A percentile compares a stretch with the other conserved stretches of the same genome.
phyloP scores from a whole-genome alignment of 2,888 invertebrate species.

The Amiota minor region DNA sequence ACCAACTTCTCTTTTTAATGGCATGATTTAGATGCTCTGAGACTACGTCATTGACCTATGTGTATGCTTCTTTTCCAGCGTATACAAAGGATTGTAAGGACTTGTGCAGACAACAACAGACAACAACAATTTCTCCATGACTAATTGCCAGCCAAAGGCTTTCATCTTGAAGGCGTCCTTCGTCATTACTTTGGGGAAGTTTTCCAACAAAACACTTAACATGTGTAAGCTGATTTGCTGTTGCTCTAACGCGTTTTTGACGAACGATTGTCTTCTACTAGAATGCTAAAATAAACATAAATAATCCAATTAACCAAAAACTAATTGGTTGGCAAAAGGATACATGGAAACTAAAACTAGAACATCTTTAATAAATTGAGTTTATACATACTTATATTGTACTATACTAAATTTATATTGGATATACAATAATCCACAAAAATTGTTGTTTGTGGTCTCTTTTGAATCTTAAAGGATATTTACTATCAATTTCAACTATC shows the following conservation, averaged over 20 bases:
- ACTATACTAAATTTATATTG: not conserved
- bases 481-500: too few relatives aligned
- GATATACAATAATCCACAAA: not conserved
- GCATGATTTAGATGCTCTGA: too few relatives aligned
- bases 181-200: too few relatives aligned
- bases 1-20: too few relatives aligned
- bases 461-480: not conserved
- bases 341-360: not conserved
- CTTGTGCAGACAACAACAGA: not conserved
- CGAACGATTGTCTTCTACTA: not conserved
- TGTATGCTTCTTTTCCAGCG: not conserved
- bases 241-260: too few relatives aligned
- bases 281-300: constrained; percentile 33
- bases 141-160: constrained; percentile 13
- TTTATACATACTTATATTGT: not conserved
- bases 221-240: constrained; percentile 1
- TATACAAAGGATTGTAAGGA: not conserved
- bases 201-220: not conserved
- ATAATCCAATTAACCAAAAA: constrained; percentile 36
- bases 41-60: too few relatives aligned
- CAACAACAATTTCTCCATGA: not conserved
- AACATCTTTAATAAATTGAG: constrained; percentile 1
- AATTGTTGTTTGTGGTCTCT: not conserved
- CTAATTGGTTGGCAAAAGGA: not conserved
- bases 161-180: not conserved